Conservation (phyloP, 2,888 invertebrate genomes). For the Mythimna ferrago region DNA sequence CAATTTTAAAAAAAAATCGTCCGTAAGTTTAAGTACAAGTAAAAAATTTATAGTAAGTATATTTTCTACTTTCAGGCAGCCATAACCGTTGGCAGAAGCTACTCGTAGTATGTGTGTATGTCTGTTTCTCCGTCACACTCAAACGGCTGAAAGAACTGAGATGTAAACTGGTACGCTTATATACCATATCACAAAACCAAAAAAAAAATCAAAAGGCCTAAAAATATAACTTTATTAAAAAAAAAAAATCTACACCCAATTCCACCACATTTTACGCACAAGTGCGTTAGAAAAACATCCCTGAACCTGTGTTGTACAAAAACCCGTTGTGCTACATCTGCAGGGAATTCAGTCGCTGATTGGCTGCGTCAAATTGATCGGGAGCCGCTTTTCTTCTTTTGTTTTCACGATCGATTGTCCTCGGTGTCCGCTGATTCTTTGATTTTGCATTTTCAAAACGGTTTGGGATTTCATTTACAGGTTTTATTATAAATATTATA, state of each 20-base stretch:
- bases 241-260: neutral
- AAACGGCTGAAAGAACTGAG: too few species aligned
- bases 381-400: slow-evolving; percentile 45
- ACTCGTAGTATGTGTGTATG: too few species aligned
- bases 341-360: slow-evolving; percentile 62
- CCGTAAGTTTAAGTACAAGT: too few species aligned
- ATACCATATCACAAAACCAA: neutral
- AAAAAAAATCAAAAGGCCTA: neutral
- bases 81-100: too few species aligned
- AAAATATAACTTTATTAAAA: neutral
- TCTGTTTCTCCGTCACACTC: too few species aligned
- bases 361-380: slow-evolving; percentile 59
- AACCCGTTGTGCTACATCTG: slow-evolving; percentile 48
- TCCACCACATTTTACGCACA: slow-evolving; percentile 11
- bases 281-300: slow-evolving; percentile 23
- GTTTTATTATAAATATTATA: neutral
- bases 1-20: too few species aligned
- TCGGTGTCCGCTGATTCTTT: slow-evolving; percentile 24
- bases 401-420: slow-evolving; percentile 51
- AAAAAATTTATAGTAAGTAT: too few species aligned
- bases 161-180: too few species aligned
- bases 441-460: slow-evolving; percentile 26
- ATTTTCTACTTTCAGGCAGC: too few species aligned
- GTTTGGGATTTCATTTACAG: neutral
- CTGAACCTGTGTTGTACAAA: slow-evolving; percentile 36